Evolutionary conservation across 2,113 vertebrate genomes (phyloP).

Genomic region (Mellivora capensis): DNA sequence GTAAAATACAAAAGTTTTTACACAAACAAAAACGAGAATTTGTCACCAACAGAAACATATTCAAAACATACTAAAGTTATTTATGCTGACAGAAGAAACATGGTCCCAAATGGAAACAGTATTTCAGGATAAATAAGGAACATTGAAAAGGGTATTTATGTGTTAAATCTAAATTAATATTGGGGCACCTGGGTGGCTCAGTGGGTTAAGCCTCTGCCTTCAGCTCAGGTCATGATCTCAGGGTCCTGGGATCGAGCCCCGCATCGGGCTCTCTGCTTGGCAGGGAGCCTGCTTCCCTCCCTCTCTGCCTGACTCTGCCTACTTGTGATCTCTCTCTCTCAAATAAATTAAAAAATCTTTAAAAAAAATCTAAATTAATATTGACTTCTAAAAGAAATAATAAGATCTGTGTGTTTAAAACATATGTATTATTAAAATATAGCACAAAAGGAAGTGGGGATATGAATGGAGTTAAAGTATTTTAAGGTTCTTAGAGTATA

Average conservation of each 20-base stretch:
- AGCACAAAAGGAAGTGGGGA: neutral
- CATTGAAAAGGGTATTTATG: neutral
- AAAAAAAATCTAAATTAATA: neutral
- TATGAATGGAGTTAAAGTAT: neutral
- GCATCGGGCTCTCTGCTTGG: too few species aligned
- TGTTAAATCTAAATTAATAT: neutral
- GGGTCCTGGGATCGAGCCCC: too few species aligned
- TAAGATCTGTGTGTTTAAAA: neutral
- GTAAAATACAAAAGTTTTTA: neutral
- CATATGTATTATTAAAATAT: neutral
- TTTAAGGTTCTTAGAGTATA: neutral
- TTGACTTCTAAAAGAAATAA: neutral
- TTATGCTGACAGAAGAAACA: neutral
- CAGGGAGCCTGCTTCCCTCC: too few species aligned
- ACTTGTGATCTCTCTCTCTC: too few species aligned
- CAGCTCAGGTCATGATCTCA: too few species aligned
- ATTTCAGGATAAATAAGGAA: neutral
- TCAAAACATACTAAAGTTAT: neutral
- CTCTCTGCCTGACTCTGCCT: too few species aligned
- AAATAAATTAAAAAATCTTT: too few species aligned
- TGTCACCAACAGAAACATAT: neutral
- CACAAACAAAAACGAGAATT: neutral
- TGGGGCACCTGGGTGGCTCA: too few species aligned
- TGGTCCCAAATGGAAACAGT: neutral
- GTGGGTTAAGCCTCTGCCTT: too few species aligned